These are phyloP conservation scores for Zeuzera pyrina DNA, from an alignment of 2,888 invertebrate species.

Conservation along the genomic window DNA sequence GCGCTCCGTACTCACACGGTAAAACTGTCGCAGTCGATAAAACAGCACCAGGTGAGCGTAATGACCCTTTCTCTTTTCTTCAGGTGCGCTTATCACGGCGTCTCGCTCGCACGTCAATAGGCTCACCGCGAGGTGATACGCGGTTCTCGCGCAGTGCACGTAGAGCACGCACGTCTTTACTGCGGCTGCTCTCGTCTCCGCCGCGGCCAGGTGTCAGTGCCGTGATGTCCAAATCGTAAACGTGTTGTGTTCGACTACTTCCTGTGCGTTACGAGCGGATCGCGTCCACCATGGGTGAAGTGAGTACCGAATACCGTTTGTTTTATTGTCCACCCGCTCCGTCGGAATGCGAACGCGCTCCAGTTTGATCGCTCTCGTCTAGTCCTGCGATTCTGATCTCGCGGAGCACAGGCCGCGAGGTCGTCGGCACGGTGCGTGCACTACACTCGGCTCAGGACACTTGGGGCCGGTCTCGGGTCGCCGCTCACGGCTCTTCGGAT, in stretches of 20 bases:
- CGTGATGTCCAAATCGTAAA: slow-evolving; percentile 58
- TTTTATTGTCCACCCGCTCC: slow-evolving; percentile 15
- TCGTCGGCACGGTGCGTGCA: slow-evolving; percentile 35
- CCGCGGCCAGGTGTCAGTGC: slow-evolving; percentile 45
- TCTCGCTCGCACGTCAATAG: slow-evolving; percentile 52
- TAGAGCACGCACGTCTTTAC: slow-evolving; percentile 35
- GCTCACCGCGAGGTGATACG: slow-evolving; percentile 20
- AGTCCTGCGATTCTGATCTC: slow-evolving; percentile 40
- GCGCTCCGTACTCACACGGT: slow-evolving; percentile 23
- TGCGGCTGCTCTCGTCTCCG: slow-evolving; percentile 16
- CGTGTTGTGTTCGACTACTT: slow-evolving; percentile 32
- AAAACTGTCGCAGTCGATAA: slow-evolving; percentile 37
- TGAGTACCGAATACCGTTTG: slow-evolving; percentile 50
- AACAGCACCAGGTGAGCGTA: slow-evolving; percentile 45
- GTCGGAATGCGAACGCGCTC: slow-evolving; percentile 42
- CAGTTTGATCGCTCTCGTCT: slow-evolving; percentile 36
- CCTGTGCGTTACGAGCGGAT: slow-evolving; percentile 32
- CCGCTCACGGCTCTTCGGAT: slow-evolving; percentile 19
- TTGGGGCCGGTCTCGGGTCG: slow-evolving; percentile 5
- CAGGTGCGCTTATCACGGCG: slow-evolving; percentile 29
- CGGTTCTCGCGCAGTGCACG: slow-evolving; percentile 50
- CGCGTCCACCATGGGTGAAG: slow-evolving; percentile 58
- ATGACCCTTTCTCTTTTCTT: slow-evolving; percentile 43
- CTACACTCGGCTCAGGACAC: slow-evolving; percentile 3
- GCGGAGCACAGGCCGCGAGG: too few species aligned